Evolutionary conservation across 2,888 invertebrate genomes (phyloP), one percentile per base, ranked within the genome.

Genomic region (Sinelater perroti): DNA sequence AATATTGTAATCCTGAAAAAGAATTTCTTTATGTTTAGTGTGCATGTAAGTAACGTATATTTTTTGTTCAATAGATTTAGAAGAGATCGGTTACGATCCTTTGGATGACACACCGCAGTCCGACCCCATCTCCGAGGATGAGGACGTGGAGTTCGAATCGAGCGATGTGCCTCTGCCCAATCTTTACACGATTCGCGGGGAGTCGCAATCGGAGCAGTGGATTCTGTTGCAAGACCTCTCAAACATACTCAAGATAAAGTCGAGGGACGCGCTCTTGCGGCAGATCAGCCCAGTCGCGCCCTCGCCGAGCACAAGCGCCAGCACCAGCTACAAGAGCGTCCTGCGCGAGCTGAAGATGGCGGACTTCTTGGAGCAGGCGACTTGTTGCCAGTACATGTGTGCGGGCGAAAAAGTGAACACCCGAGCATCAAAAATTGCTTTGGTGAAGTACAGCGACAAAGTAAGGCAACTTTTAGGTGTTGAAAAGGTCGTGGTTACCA

Each of bases 361-460:
- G 33, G 92, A 92, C 72, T 93, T 93, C 75, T 78, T 91, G 58
- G 90, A 92, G 72, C 85, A 89, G 66, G 90, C 91, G 10, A 88
- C 87, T 65, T 91, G 91, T 72, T 87, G 91, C 72, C 91, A 91
- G 73, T 81, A 92, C 47, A 78, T 91, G 58, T 87, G 89, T 69
- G 88, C 89, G 35, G 90, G 90, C 21, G 91, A 90, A 75, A 89
- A 89, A 73, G 83, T 92, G 59, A 91, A 91, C 75, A 86, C 90
- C 52, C 85, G 91, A 56, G 88, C 89, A 33, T 89, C 91, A 42
- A 91, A 91, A 77, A 89, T 93, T 67, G 86, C 89, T 46, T 85
- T 94, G 53, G 87, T 94, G 65, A 86, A 89, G 74, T 92, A 93
- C 80, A 93, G 91, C 68, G 91, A 93, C 71, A 89, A 87, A 76